Percentiles rank a stretch among this genome's conserved stretches.
These are phyloP conservation scores for Parapsyche elsis DNA, from an alignment of 1,140 invertebrate genomes.

Conservation along the genomic window DNA sequence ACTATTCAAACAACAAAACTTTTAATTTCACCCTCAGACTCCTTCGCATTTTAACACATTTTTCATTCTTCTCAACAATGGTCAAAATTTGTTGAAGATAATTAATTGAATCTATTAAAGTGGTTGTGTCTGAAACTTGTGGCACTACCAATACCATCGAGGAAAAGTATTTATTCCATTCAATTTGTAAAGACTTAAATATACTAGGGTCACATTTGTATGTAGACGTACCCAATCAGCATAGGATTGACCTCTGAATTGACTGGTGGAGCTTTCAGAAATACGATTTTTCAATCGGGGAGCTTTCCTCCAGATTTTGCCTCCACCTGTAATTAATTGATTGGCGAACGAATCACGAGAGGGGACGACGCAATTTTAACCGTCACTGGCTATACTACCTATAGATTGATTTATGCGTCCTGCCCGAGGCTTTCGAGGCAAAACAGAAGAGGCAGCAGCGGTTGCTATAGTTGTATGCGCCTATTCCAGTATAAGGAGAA, in stretches of 20 bases:
- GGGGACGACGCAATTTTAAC: background rate
- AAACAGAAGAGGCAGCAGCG: background rate
- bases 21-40: too few species aligned
- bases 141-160: too few species aligned
- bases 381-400: slow-evolving; percentile 2
- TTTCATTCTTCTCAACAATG: too few species aligned
- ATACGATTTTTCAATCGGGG: background rate
- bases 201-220: too few species aligned
- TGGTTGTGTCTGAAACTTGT: too few species aligned
- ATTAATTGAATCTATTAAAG: too few species aligned
- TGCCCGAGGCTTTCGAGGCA: slow-evolving; percentile 3
- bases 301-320: background rate
- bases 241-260: too few species aligned
- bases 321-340: slow-evolving; percentile 21
- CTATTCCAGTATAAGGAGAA: slow-evolving; percentile 44
- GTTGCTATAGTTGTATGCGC: background rate
- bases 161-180: too few species aligned
- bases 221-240: too few species aligned
- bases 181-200: too few species aligned
- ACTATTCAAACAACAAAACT: background rate
- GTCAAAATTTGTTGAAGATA: too few species aligned
- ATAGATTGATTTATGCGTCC: slow-evolving; percentile 40
- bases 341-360: background rate
- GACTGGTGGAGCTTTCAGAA: background rate
- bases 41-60: too few species aligned